These are phyloP conservation scores for Himalopsyche kuldschensis DNA, from an alignment of 2,888 invertebrate species.

Conservation along the genomic window DNA sequence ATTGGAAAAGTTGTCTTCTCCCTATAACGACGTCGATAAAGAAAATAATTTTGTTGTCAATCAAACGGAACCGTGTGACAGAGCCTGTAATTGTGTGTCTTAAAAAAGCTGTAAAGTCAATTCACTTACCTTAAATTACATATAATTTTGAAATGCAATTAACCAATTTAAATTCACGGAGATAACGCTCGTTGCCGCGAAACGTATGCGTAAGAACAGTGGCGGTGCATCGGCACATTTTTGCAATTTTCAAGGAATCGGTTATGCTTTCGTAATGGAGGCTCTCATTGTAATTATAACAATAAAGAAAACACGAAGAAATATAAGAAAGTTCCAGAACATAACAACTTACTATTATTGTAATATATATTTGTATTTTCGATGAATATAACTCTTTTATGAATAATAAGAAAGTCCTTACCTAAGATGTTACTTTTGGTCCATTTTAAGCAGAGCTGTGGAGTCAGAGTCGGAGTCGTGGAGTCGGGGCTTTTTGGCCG, in stretches of 20 bases:
- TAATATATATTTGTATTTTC: no score
- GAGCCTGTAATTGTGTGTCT: background rate
- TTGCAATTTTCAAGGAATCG: background rate
- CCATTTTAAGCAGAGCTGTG: no score
- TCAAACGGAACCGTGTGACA: background rate
- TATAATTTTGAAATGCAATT: conserved; percentile 28
- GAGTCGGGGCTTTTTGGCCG: no score
- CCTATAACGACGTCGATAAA: background rate
- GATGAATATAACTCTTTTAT: no score
- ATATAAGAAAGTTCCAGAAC: no score
- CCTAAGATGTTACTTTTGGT: no score
- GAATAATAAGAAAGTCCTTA: no score
- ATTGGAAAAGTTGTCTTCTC: background rate
- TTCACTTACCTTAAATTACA: conserved; percentile 28
- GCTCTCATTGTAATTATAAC: background rate
- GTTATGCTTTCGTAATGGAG: background rate
- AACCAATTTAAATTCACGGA: conserved; percentile 31
- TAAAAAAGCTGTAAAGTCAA: conserved; percentile 22
- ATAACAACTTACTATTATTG: no score
- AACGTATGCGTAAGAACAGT: background rate
- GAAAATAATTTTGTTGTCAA: background rate
- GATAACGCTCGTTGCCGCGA: background rate
- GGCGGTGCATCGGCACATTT: background rate
- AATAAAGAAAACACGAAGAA: no score
- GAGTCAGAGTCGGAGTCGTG: no score